Evolutionary conservation across 2,888 invertebrate genomes (phyloP).

Genomic region (Monopis laevigella): DNA sequence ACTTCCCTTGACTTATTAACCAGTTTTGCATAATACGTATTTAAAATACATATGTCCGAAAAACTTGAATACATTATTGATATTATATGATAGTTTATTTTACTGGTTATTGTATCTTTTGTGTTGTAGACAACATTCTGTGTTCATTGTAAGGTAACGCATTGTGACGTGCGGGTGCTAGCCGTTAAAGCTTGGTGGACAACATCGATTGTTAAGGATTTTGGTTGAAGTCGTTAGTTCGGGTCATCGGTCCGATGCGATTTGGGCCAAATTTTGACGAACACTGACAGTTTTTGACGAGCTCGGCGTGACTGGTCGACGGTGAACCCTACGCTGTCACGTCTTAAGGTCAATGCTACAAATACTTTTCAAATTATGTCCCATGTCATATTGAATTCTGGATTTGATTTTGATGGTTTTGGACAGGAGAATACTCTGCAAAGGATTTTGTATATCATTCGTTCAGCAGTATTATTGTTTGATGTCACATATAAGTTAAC

Average conservation of each 20-base stretch:
- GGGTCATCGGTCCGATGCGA: constrained; percentile 64
- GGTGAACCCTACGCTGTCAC: neutral
- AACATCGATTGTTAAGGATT: constrained; percentile 45
- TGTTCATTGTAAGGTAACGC: neutral
- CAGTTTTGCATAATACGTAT: constrained; percentile 61
- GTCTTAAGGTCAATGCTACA: constrained; percentile 7
- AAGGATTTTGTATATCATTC: no score
- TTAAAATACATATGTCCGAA: constrained; percentile 65
- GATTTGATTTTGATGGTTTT: neutral
- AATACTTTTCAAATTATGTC: constrained; percentile 1
- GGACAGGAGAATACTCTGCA: neutral
- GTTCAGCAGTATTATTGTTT: no score
- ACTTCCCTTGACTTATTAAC: constrained; percentile 38
- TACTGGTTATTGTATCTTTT: constrained; percentile 36
- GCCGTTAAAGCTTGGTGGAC: constrained; percentile 24
- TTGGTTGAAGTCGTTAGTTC: constrained; percentile 60
- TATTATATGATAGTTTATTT: constrained; percentile 67
- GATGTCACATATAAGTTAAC: no score
- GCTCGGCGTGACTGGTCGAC: constrained; percentile 20
- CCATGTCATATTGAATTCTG: constrained; percentile 1
- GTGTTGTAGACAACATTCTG: constrained; percentile 14
- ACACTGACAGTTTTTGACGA: constrained; percentile 57
- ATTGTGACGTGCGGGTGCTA: constrained; percentile 21
- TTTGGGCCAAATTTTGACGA: constrained; percentile 63
- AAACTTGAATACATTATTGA: constrained; percentile 57